Percentiles rank a stretch among this genome's conserved stretches.
Evolutionary conservation across 2,113 vertebrate genomes (phyloP).

Genomic region (Corythoichthys intestinalis): DNA sequence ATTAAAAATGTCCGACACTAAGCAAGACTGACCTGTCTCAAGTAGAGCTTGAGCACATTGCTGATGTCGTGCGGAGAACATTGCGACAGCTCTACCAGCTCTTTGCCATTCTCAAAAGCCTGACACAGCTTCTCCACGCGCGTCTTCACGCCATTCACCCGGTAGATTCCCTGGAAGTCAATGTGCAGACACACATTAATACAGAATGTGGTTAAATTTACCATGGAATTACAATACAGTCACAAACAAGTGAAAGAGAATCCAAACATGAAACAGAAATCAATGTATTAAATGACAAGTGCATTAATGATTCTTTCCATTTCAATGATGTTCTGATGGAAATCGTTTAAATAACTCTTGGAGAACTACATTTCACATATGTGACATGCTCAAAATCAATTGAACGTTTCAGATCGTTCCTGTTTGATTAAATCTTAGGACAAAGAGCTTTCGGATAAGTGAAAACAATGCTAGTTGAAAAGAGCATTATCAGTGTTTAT

Average conservation of each 20-base stretch:
- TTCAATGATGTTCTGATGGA: background rate
- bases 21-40: conserved; percentile 81
- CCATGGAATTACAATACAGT: too few species aligned
- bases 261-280: background rate
- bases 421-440: too few species aligned
- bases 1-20: background rate
- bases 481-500: too few species aligned
- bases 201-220: background rate
- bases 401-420: too few species aligned
- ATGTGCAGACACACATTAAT: background rate
- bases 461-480: too few species aligned
- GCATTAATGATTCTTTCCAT: background rate
- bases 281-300: background rate
- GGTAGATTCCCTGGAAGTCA: conserved; percentile 86
- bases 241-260: background rate
- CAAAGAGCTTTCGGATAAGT: too few species aligned
- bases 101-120: conserved; percentile 92
- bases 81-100: conserved; percentile 92
- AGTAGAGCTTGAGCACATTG: conserved; percentile 96
- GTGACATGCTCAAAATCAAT: background rate
- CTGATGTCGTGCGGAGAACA: conserved; percentile 92
- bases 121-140: conserved; percentile 97
- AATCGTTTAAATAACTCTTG: too few species aligned
- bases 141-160: conserved; percentile 93
- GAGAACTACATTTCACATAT: too few species aligned